phyloP scores from a whole-genome alignment of 2,797 vertebrate species.

The Pachyuromys duprasi region DNA sequence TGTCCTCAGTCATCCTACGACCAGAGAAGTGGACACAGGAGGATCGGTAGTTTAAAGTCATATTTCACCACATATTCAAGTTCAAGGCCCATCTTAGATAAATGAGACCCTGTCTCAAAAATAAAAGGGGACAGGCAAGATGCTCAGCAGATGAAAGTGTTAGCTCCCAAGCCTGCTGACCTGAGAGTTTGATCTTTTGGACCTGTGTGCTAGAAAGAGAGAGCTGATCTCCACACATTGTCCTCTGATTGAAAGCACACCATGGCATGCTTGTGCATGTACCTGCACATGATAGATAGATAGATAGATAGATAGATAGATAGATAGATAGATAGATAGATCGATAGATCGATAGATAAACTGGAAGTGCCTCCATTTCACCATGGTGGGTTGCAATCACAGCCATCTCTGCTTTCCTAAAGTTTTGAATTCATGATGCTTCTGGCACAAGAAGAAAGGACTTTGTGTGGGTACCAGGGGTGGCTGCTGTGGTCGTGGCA shows the following conservation, averaged over 20 bases:
- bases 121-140: not conserved
- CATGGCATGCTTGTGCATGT: not conserved
- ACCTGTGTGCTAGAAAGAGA: not conserved
- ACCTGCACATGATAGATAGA: no score
- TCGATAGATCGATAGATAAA: no score
- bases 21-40: not conserved
- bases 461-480: rapidly evolving
- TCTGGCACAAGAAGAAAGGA: not conserved
- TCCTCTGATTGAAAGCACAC: not conserved
- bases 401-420: not conserved
- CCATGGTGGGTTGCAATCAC: not conserved
- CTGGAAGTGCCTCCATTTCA: not conserved
- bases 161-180: not conserved
- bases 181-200: not conserved
- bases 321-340: no score
- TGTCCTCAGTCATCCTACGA: not conserved
- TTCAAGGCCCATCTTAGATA: not conserved
- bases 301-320: no score
- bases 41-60: not conserved
- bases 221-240: not conserved
- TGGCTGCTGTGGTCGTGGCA: not conserved
- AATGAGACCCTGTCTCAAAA: not conserved
- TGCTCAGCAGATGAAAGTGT: not conserved
- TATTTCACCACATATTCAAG: not conserved
- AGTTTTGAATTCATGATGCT: not conserved